Conservation (phyloP, 64 coral and sea anemone genomes). For the Orbicella faveolata region DNA sequence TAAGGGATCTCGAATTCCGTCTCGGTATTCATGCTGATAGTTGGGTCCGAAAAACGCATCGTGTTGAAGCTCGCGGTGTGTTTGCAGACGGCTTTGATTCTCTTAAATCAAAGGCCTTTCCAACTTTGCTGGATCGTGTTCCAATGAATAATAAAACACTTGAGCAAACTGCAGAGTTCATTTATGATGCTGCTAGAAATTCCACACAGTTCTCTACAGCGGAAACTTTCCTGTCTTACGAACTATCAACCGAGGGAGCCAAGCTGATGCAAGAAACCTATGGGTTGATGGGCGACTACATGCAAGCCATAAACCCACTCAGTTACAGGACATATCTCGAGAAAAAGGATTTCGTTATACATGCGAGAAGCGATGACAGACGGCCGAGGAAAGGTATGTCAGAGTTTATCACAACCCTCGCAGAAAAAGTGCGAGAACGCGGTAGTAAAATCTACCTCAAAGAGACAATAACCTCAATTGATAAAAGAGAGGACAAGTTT, state of each 20-base stretch:
- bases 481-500: not conserved
- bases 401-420: not conserved
- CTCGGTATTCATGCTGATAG: too few species aligned
- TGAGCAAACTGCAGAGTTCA: not conserved
- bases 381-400: not conserved
- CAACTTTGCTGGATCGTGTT: not conserved
- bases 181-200: not conserved
- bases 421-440: not conserved
- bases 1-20: too few species aligned
- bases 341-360: too few species aligned
- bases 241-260: not conserved
- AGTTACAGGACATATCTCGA: not conserved
- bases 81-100: not conserved
- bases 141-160: not conserved
- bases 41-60: not conserved
- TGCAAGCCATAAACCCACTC: not conserved
- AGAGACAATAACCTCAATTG: not conserved
- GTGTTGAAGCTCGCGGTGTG: conserved; percentile 18
- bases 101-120: not conserved
- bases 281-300: not conserved
- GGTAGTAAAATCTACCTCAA: not conserved
- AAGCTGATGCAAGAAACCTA: not conserved
- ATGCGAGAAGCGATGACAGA: fast-evolving
- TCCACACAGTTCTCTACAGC: not conserved
- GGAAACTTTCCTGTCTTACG: not conserved